Evolutionary conservation across 2,113 vertebrate genomes (phyloP).

Genomic region (Bagarius yarrelli): DNA sequence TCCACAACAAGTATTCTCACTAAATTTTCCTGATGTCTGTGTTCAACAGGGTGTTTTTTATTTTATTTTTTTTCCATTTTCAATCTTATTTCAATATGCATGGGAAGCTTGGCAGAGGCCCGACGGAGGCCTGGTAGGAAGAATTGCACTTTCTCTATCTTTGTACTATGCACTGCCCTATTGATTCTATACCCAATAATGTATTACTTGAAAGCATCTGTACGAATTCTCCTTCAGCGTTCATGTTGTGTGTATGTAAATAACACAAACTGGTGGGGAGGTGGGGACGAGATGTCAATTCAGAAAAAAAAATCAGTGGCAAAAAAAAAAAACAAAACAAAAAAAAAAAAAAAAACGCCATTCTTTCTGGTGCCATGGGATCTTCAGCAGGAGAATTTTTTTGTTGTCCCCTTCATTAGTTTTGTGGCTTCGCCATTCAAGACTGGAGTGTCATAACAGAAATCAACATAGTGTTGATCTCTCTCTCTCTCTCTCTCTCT

Average conservation of each 20-base stretch:
- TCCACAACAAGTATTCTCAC: conserved; percentile 74
- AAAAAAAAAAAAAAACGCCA: conserved; percentile 71
- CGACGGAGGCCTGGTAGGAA: conserved; percentile 83
- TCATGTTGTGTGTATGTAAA: conserved; percentile 93
- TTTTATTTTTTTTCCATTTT: conserved; percentile 61
- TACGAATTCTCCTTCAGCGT: conserved; percentile 84
- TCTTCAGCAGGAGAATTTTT: conserved; percentile 80
- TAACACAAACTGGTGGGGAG: conserved; percentile 72
- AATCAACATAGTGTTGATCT: conserved; percentile 97
- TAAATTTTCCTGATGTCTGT: conserved; percentile 7
- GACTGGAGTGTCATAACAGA: conserved; percentile 96
- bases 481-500: conserved; percentile 86
- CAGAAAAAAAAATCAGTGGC: conserved; percentile 56
- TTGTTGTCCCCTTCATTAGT: conserved; percentile 79
- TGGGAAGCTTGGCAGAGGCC: conserved; percentile 79
- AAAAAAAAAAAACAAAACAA: conserved; percentile 66
- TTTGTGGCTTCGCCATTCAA: conserved; percentile 91
- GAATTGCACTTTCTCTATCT: conserved; percentile 99
- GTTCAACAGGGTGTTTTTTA: conserved; percentile 61
- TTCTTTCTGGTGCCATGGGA: conserved; percentile 82
- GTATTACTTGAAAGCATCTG: conserved; percentile 97
- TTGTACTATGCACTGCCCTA: conserved; percentile 99
- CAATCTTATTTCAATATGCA: conserved; percentile 72
- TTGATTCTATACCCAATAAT: conserved; percentile 98
- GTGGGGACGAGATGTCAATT: conserved; percentile 66